Evolutionary conservation across 1,140 invertebrate genomes (phyloP), one percentile per base, ranked within the genome.

Genomic region (Apolygus lucorum): DNA sequence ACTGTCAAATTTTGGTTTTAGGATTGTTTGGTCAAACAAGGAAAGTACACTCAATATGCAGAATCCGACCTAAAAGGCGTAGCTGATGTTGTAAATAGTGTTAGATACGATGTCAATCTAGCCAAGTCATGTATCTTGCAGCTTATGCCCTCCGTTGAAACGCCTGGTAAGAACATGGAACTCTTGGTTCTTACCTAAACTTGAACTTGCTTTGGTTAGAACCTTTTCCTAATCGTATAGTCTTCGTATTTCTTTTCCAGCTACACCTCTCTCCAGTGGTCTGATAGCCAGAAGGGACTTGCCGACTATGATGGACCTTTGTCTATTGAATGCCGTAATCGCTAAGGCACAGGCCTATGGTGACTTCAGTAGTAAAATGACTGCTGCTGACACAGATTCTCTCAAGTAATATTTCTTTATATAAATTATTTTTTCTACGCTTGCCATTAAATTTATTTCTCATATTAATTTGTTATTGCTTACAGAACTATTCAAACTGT

Each of bases 21-120:
- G 82, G 91, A 93, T 76, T 89, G 86, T 68, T 81, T 94, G n/a
- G 89, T 92, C 2, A 93, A 94, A 76, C 92, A 95, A 84, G 91
- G 92, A 62, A 85, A 93, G 83, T 92, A 89, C 68, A 90, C 88
- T 0, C 87, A 89, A 76, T 88, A 91, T 76, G 90, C 91, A 0
- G 91, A 92, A 75, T 85, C 85, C 72, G 79, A 93, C 52, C 76
- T 93, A 22, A 87, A 88, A 73, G 86, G 84, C 1, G 89, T 92
- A 1, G 81, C 84, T 0, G 85, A 86, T 67, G 81, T 82, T 13
- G 85, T 87, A 0, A 86, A 85, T 74, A 84, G 81, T 69, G 76
- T 88, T 0, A 84, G 84, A 75, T 91, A 88, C 77, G 87, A 90
- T 70, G 83, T 90, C 1, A 84, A 84, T 71, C 79, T 90, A 13